These are phyloP conservation scores for Leptopilina drosophilae DNA, from an alignment of 2,888 invertebrate species.

Conservation along the genomic window DNA sequence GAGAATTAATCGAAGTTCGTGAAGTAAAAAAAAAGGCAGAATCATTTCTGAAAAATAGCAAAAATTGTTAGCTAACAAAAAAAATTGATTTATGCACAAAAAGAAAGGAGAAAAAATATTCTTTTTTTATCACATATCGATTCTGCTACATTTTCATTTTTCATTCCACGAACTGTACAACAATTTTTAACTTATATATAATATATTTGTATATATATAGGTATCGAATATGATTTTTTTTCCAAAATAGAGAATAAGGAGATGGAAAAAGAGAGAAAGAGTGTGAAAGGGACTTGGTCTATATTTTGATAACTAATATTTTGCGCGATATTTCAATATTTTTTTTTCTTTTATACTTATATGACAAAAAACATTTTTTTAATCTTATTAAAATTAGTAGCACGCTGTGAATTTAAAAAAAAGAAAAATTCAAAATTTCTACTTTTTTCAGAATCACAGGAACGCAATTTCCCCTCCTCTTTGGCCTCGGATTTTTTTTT, in stretches of 20 bases:
- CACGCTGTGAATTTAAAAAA: background rate
- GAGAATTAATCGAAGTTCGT: conserved; percentile 20
- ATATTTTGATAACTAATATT: conserved; percentile 24
- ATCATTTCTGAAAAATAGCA: background rate
- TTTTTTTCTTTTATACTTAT: conserved; percentile 7
- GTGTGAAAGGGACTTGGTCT: conserved; percentile 27
- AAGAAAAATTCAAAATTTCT: background rate
- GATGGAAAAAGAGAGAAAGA: conserved; percentile 21
- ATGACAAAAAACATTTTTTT: conserved; percentile 1
- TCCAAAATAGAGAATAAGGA: conserved; percentile 28
- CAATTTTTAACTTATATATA: conserved; percentile 21
- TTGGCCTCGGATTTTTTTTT: conserved; percentile 14
- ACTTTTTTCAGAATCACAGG: background rate
- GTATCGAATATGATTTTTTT: conserved; percentile 11
- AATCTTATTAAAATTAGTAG: conserved; percentile 14
- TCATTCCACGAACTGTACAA: conserved; percentile 34
- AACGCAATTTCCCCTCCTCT: conserved; percentile 8
- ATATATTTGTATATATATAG: no score
- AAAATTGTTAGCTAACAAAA: background rate
- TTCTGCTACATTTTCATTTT: background rate
- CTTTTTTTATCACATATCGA: conserved; percentile 2
- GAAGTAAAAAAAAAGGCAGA: conserved; percentile 9
- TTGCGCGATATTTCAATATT: conserved; percentile 6
- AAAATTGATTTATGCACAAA: conserved; percentile 9
- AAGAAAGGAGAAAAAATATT: background rate